A percentile compares a stretch with the other conserved stretches of the same genome.
Conservation (phyloP, 2,888 invertebrate species). For the Idaea dimidiata region DNA sequence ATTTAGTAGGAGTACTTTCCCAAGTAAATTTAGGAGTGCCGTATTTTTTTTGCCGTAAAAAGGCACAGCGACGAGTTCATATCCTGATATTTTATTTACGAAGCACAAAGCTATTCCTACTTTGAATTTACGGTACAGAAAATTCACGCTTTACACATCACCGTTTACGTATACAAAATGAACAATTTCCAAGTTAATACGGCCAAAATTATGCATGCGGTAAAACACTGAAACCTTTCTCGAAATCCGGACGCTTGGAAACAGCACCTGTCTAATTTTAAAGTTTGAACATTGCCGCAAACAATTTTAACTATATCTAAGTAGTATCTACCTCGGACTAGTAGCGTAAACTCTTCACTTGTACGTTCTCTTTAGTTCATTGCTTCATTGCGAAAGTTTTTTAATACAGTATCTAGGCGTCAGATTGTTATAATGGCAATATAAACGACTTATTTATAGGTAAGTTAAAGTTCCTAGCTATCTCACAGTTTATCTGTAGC, state of each 20-base stretch:
- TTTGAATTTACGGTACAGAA: background rate
- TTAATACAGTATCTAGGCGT: background rate
- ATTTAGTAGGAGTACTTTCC: background rate
- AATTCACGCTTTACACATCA: background rate
- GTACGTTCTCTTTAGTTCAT: background rate
- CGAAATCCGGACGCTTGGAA: constrained; percentile 10
- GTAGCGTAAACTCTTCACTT: background rate
- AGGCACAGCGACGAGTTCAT: background rate
- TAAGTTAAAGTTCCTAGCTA: no score
- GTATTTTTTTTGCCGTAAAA: background rate
- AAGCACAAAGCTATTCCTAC: background rate
- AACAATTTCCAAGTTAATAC: constrained; percentile 3
- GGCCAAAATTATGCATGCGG: constrained; percentile 8
- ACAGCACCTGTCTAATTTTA: constrained; percentile 17
- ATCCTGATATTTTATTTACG: background rate
- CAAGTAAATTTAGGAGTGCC: background rate
- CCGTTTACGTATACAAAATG: constrained; percentile 2
- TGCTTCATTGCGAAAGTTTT: background rate
- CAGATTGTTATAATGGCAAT: background rate
- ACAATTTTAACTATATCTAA: constrained; percentile 15
- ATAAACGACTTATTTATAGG: no score
- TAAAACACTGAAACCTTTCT: constrained; percentile 3
- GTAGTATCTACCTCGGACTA: background rate
- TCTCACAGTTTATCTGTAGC: no score
- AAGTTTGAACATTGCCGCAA: constrained; percentile 16